A percentile compares a stretch with the other conserved stretches of the same genome.
phyloP scores from a whole-genome alignment of 2,113 vertebrate species.

The Dunckerocampus dactyliophorus region DNA sequence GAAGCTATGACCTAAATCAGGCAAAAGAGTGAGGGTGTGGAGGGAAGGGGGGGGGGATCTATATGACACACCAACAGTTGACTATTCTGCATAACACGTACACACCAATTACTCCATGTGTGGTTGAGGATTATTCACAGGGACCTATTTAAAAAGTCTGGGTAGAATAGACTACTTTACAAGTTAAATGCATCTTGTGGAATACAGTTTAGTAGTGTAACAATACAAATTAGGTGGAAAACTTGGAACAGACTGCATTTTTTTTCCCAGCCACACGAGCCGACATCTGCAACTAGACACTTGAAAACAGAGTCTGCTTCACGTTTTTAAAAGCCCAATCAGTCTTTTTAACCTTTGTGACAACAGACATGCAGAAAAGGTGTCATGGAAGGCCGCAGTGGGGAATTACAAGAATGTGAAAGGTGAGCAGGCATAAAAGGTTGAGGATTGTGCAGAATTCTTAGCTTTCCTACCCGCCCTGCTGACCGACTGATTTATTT shows the following conservation, averaged over 20 bases:
- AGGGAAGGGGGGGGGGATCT: slow-evolving; percentile 19
- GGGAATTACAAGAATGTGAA: slow-evolving; percentile 15
- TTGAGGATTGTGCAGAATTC: slow-evolving; percentile 66
- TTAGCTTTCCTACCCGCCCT: slow-evolving; percentile 56
- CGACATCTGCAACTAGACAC: slow-evolving; percentile 40
- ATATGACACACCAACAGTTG: slow-evolving; percentile 23
- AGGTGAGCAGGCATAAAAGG: slow-evolving; percentile 48
- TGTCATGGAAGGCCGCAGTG: slow-evolving; percentile 2
- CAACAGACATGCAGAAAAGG: slow-evolving; percentile 15
- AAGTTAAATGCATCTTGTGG: slow-evolving; percentile 22
- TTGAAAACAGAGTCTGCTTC: slow-evolving; percentile 4
- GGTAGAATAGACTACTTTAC: slow-evolving; percentile 38
- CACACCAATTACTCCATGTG: slow-evolving; percentile 53
- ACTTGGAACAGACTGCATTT: slow-evolving; percentile 24
- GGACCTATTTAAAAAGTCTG: slow-evolving; percentile 53
- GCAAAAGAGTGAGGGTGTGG: not conserved
- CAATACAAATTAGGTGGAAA: slow-evolving; percentile 29
- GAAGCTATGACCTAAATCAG: slow-evolving; percentile 23
- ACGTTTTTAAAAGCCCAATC: slow-evolving; percentile 4
- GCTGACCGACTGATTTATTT: slow-evolving; percentile 70
- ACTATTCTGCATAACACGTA: slow-evolving; percentile 33
- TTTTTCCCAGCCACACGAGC: slow-evolving; percentile 46
- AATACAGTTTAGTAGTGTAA: slow-evolving; percentile 12
- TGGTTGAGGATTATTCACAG: slow-evolving; percentile 50
- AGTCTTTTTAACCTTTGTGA: not conserved